Conservation (phyloP, 64 coral and sea anemone genomes). For the Montipora sp. region DNA sequence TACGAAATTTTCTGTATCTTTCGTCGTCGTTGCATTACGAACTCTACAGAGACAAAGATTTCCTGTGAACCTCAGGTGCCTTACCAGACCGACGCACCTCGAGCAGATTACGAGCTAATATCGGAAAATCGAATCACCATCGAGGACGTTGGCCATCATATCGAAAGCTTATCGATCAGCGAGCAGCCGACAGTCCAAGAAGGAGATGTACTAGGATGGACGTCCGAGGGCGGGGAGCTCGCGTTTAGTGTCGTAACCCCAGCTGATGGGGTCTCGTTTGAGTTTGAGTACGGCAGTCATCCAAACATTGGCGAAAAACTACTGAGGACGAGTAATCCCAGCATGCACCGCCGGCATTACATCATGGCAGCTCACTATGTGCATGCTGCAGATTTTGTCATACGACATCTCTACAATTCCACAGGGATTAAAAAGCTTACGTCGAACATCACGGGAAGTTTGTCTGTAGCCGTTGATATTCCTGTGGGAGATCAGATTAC, state of each 20-base stretch:
- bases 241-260: conserved; percentile 47
- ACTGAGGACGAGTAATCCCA: conserved; percentile 28
- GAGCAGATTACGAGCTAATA: conserved; percentile 71
- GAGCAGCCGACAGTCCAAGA: conserved; percentile 60
- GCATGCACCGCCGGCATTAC: conserved; percentile 59
- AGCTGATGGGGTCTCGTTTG: conserved; percentile 33
- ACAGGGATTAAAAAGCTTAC: conserved; percentile 65
- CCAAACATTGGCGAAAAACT: conserved; percentile 50
- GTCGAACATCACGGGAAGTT: conserved; percentile 73
- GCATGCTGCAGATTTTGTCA: conserved; percentile 75
- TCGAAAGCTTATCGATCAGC: conserved; percentile 31
- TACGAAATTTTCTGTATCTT: conserved; percentile 73
- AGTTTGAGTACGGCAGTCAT: conserved; percentile 45
- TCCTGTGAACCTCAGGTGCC: conserved; percentile 24
- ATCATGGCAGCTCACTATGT: conserved; percentile 81
- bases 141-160: conserved; percentile 69
- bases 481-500: conserved; percentile 63
- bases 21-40: conserved; percentile 67
- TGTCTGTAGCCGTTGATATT: conserved; percentile 54
- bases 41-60: conserved; percentile 58
- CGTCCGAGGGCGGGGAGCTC: conserved; percentile 54
- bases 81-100: conserved; percentile 62
- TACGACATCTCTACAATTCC: conserved; percentile 49
- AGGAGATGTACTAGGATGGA: conserved; percentile 82
- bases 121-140: conserved; percentile 61